Conservation (phyloP, 2,113 vertebrate genomes). For the Daboia siamensis region DNA sequence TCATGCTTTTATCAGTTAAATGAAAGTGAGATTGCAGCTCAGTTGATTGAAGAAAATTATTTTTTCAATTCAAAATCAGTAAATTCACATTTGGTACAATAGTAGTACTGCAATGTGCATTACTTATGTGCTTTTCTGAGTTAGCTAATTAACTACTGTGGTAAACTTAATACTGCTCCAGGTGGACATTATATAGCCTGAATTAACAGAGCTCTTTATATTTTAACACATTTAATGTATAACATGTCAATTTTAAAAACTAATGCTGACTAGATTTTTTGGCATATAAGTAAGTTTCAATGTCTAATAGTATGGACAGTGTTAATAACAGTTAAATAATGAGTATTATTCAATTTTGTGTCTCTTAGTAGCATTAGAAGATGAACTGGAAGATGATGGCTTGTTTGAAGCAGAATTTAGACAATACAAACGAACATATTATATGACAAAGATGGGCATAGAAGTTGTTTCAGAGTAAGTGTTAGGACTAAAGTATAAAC, state of each 20-base stretch:
- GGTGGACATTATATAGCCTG: background rate
- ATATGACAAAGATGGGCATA: slow-evolving; percentile 97
- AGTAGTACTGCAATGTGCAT: background rate
- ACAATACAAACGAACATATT: slow-evolving; percentile 96
- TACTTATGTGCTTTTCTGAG: too few species aligned
- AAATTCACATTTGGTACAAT: background rate
- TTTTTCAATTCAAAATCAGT: background rate
- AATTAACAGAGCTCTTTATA: background rate
- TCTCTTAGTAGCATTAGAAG: slow-evolving; percentile 71
- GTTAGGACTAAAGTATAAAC: background rate
- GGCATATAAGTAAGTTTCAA: background rate
- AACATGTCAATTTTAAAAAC: background rate
- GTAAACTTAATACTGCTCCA: background rate
- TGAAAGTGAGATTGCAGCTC: background rate
- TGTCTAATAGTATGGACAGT: background rate
- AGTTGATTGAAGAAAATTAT: background rate
- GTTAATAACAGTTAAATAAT: slow-evolving; percentile 3
- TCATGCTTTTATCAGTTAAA: background rate
- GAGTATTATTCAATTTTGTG: background rate
- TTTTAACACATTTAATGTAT: background rate
- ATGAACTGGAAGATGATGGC: slow-evolving; percentile 92
- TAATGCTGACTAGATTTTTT: background rate
- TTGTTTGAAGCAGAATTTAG: slow-evolving; percentile 97
- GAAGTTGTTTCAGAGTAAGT: slow-evolving; percentile 96
- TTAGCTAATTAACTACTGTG: background rate